Evolutionary conservation across 2,888 invertebrate genomes (phyloP).

Genomic region (Cryptocheilus praepositus): DNA sequence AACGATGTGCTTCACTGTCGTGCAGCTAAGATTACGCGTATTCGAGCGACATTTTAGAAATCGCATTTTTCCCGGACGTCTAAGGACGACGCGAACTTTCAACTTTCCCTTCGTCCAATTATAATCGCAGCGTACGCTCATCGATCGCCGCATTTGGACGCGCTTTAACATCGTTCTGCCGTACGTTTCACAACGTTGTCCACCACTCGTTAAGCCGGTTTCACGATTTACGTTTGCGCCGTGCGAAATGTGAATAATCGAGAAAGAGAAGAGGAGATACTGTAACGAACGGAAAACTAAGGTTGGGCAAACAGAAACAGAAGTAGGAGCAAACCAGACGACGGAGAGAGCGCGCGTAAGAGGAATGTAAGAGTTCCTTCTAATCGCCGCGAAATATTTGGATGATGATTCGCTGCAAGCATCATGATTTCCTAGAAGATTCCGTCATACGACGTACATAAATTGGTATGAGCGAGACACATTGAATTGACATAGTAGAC

Average conservation of each 20-base stretch:
- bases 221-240: conserved; percentile 46
- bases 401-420: conserved; percentile 32
- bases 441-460: conserved; percentile 15
- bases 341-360: conserved; percentile 1
- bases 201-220: conserved; percentile 48
- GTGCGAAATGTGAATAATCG: conserved; percentile 44
- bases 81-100: conserved; percentile 21
- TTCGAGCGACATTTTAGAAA: too few species aligned
- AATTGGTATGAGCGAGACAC: conserved; percentile 29
- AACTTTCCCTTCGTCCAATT: conserved; percentile 35
- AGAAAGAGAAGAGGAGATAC: conserved; percentile 20
- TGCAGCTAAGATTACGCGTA: too few species aligned
- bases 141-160: conserved; percentile 37
- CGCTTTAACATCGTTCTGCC: conserved; percentile 6
- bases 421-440: conserved; percentile 51
- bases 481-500: conserved; percentile 37
- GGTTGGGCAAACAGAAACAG: neutral
- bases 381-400: conserved; percentile 40
- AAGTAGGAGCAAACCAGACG: neutral
- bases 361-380: conserved; percentile 31
- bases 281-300: neutral
- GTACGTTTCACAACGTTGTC: conserved; percentile 38
- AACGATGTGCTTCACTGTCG: too few species aligned
- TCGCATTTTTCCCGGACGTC: conserved; percentile 9
- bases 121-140: conserved; percentile 38